Base-by-base conservation (phyloP, 2,113 vertebrate genomes). In the Protobothrops mucrosquamatus region DNA sequence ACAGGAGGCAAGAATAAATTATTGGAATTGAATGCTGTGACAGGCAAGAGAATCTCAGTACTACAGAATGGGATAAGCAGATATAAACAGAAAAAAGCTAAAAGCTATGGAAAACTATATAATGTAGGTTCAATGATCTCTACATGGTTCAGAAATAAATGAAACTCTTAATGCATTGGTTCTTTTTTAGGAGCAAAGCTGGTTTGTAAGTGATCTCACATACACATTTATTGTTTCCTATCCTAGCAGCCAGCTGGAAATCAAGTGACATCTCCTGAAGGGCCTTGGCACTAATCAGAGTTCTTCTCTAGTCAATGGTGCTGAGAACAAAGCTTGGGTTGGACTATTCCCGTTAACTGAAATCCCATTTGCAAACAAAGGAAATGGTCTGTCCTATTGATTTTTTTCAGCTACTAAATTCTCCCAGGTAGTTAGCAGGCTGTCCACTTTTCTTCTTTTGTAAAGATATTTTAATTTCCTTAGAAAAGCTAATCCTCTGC, bases 261-360 rank as follows among this genome's bases (percentile, higher is more conserved):
- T 93, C 92, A 95, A 95, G 81, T 93, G 95, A 91, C 55, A n/a
- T 94, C 69, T 87, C 24, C 88, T 86, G 24, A 29, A 61, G 81
- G 92, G 92, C 20, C 91, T 88, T 87, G 59, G 88, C 92, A 90
- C 61, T 51, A 95, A 95, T 85, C 92, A 56, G 48, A 89, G 93
- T 93, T 93, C 81, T 24, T 89, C 55, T 91, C 92, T 22, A 93
- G 14, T 90, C 39, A 92, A 39, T 56, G 89, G 92, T 69, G 89
- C 11, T 34, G 9, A 91, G 22, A 54, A 39, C 54, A 94, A 48
- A 94, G 94, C 88, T 93, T 93, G 92, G 87, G 29, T 91, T 96
- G 86, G 89, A 89, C 52, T 93, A 2, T 90, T 90, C 86, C 89
- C n/a, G 87, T 95, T 95, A 96, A 96, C 94, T 95, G 95, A 93